Conservation (phyloP, 2,888 invertebrate genomes). For the Apotomis betuletana region DNA sequence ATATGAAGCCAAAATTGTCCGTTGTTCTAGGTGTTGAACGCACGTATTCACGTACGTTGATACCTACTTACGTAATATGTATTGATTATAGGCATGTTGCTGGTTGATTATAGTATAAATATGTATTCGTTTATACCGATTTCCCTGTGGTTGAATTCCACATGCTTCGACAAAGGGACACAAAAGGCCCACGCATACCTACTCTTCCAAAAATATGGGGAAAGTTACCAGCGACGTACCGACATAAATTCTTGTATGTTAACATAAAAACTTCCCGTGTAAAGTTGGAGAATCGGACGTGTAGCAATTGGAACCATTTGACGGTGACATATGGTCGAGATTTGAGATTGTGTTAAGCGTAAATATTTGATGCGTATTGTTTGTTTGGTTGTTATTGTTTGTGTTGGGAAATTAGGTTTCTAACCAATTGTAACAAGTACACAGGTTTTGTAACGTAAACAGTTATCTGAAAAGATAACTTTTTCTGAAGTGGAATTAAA, state of each 20-base stretch:
- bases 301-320: not conserved
- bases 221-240: slow-evolving; percentile 25
- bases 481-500: no score
- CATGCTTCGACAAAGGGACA: slow-evolving; percentile 11
- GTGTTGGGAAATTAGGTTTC: not conserved
- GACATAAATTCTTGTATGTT: slow-evolving; percentile 39
- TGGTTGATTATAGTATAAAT: not conserved
- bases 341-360: not conserved
- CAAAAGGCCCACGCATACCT: slow-evolving; percentile 14
- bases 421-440: not conserved
- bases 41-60: no score
- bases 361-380: not conserved
- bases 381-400: not conserved
- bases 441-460: no score
- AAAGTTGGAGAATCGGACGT: not conserved
- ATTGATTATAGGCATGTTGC: no score
- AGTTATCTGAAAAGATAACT: no score
- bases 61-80: no score
- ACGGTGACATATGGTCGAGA: not conserved
- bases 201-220: slow-evolving; percentile 29
- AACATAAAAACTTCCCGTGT: slow-evolving; percentile 33
- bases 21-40: no score
- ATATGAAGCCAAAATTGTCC: no score
- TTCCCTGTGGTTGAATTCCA: slow-evolving; percentile 2
- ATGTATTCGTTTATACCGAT: not conserved